Evolutionary conservation across 64 coral and sea anemone species (phyloP).

Genomic region (Actinia equina): DNA sequence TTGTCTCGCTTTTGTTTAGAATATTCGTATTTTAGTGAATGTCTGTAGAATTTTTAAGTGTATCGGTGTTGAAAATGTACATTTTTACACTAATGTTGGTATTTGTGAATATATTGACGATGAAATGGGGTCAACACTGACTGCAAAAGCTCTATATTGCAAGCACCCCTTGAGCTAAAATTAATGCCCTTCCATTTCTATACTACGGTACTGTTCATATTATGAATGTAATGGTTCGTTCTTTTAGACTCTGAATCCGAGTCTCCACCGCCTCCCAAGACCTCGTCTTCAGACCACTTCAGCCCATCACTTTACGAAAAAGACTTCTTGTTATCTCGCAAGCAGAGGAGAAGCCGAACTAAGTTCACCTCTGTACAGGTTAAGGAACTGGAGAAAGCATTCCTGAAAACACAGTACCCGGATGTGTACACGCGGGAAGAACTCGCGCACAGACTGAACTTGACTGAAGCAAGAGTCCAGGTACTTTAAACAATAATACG

Average conservation of each 20-base stretch:
- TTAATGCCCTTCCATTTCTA: too few relatives aligned
- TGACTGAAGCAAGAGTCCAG: conserved; percentile 97
- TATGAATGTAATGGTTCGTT: neutral
- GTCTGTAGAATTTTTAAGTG: too few relatives aligned
- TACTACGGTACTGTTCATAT: neutral
- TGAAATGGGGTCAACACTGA: too few relatives aligned
- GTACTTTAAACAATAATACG: conserved; percentile 10
- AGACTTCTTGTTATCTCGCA: conserved; percentile 61
- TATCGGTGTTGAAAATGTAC: too few relatives aligned
- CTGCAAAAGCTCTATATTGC: too few relatives aligned
- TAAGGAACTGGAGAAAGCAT: conserved; percentile 90
- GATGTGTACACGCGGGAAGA: conserved; percentile 98
- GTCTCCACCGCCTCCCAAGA: neutral
- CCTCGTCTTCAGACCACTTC: neutral
- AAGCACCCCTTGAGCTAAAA: too few relatives aligned
- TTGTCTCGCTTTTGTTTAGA: too few relatives aligned
- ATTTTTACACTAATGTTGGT: too few relatives aligned
- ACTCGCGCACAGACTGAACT: conserved; percentile 74
- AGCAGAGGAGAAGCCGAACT: conserved; percentile 82
- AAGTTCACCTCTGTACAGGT: conserved; percentile 86
- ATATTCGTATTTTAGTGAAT: too few relatives aligned
- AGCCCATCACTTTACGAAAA: conserved; percentile 23
- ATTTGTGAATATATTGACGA: too few relatives aligned
- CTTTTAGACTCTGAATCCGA: neutral
- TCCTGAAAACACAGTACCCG: conserved; percentile 95